Conservation (phyloP, 2,797 vertebrate species). For the Meriones psammophilus region DNA sequence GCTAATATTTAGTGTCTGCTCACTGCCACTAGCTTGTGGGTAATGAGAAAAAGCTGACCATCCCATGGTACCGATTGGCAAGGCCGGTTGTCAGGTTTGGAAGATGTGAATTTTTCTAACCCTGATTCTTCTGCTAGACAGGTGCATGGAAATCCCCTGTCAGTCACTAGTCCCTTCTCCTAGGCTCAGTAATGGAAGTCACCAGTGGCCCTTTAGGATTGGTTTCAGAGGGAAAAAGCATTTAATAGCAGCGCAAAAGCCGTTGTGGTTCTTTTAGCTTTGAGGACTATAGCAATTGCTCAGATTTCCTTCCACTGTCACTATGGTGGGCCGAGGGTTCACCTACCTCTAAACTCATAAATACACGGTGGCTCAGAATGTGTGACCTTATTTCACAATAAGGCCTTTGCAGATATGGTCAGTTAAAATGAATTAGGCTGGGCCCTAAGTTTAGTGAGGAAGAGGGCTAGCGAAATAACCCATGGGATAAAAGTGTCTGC, state of each 20-base stretch:
- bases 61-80: neutral
- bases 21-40: neutral
- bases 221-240: neutral
- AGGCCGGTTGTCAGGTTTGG: neutral
- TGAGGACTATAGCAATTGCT: neutral
- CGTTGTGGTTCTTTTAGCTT: neutral
- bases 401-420: neutral
- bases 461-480: neutral
- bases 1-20: neutral
- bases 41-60: neutral
- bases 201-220: neutral
- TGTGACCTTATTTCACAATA: neutral
- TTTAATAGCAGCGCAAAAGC: neutral
- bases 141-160: neutral
- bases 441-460: neutral
- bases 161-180: rapidly evolving
- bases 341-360: neutral
- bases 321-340: too few species aligned
- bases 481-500: neutral
- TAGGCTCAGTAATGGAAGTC: neutral
- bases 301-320: neutral
- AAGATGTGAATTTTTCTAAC: neutral
- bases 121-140: too few species aligned
- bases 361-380: neutral
- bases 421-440: neutral